Percentiles rank a stretch among this genome's conserved stretches.
These are phyloP conservation scores for Eolophus roseicapilla DNA, from an alignment of 2,113 vertebrate species.

Conservation along the genomic window DNA sequence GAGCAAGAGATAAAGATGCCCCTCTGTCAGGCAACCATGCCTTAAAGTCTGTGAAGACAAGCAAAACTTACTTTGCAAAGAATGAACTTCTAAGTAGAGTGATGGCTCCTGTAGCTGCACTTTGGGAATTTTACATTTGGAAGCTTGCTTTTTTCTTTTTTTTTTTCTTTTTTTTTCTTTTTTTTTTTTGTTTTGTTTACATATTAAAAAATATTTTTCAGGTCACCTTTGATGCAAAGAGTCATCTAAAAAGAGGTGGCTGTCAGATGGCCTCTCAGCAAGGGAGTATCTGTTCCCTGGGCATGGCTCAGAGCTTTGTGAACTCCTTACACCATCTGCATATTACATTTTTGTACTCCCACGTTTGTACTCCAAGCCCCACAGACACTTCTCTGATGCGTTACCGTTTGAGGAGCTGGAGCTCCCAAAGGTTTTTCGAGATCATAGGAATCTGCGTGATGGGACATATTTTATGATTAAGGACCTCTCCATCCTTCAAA, in stretches of 20 bases:
- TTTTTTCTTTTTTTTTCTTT: neutral
- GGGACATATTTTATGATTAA: neutral
- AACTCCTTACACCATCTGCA: neutral
- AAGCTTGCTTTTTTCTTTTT: neutral
- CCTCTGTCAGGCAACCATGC: neutral
- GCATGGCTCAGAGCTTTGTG: neutral
- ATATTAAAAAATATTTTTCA: neutral
- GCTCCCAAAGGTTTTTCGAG: neutral
- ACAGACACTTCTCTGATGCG: neutral
- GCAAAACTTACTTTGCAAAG: neutral
- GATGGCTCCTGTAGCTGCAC: neutral
- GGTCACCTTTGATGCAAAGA: conserved; percentile 7
- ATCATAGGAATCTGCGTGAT: accelerated
- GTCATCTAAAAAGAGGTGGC: neutral
- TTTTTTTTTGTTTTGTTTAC: neutral
- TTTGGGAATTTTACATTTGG: neutral
- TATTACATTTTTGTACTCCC: neutral
- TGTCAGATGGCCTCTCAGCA: conserved; percentile 28
- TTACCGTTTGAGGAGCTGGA: neutral
- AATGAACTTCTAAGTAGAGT: neutral
- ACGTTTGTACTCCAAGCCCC: neutral
- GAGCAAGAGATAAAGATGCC: neutral
- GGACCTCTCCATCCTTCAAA: neutral
- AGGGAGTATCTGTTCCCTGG: neutral
- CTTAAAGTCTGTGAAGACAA: neutral